Evolutionary conservation across 2,888 invertebrate genomes (phyloP).

Genomic region (Drosophila anomalata): DNA sequence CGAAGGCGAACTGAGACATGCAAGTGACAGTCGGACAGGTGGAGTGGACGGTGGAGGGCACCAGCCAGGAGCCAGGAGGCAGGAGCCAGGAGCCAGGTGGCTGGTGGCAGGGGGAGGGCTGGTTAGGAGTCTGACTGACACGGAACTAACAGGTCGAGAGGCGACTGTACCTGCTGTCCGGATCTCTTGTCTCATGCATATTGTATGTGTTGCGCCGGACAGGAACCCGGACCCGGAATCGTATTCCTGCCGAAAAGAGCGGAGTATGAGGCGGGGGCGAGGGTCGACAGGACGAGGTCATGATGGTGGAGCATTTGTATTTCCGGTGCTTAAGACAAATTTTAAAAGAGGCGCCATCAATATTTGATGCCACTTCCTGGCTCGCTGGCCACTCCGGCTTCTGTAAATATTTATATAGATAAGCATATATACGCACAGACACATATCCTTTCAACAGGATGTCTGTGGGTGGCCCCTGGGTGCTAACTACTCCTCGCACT

Average conservation of each 20-base stretch:
- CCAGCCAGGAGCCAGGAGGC: not conserved
- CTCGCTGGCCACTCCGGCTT: slow-evolving; percentile 37
- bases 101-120: not conserved
- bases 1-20: slow-evolving; percentile 41
- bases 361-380: slow-evolving; percentile 70
- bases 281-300: not conserved
- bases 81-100: not conserved
- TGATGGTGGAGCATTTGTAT: slow-evolving; percentile 62
- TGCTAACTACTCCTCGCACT: not conserved
- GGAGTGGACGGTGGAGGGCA: slow-evolving; percentile 12
- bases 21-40: slow-evolving; percentile 71
- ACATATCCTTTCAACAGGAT: slow-evolving; percentile 21
- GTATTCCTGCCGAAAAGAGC: slow-evolving; percentile 3
- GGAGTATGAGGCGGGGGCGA: too few species aligned
- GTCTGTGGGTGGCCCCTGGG: slow-evolving; percentile 22
- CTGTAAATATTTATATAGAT: not conserved
- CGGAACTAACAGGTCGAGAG: slow-evolving; percentile 50
- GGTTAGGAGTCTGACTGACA: slow-evolving; percentile 19
- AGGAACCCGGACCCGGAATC: slow-evolving; percentile 24
- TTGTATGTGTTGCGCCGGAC: slow-evolving; percentile 53
- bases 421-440: not conserved
- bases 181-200: slow-evolving; percentile 55
- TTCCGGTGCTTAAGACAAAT: slow-evolving; percentile 78
- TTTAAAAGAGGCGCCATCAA: slow-evolving; percentile 74
- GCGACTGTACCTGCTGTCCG: slow-evolving; percentile 60